Percentiles rank a stretch among this genome's conserved stretches.
Conservation (phyloP, 1,140 invertebrate genomes). For the Cyrtorhinus lividipennis region DNA sequence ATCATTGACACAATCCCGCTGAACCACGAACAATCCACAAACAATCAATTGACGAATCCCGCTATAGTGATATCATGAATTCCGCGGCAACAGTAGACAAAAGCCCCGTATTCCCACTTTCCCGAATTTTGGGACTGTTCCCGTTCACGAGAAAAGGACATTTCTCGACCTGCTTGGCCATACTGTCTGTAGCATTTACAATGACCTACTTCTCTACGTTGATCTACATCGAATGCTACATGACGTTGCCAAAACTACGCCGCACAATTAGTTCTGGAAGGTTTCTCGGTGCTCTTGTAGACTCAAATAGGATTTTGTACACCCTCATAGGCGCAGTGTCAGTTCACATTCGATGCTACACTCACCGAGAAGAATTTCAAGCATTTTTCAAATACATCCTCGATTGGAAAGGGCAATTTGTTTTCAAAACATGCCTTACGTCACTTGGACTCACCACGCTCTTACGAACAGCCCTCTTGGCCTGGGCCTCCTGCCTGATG, state of each 20-base stretch:
- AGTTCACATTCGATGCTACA: neutral
- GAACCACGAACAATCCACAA: too few species aligned
- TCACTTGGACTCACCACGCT: neutral
- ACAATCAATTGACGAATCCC: too few species aligned
- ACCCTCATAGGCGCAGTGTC: neutral
- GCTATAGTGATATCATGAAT: too few species aligned
- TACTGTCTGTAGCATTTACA: neutral
- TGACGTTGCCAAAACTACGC: neutral
- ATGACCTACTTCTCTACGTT: neutral
- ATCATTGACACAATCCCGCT: too few species aligned
- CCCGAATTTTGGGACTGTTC: neutral
- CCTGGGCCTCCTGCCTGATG: neutral
- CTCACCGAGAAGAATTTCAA: neutral
- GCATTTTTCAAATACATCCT: neutral
- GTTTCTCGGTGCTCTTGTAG: neutral
- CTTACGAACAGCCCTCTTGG: neutral
- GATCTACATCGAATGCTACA: neutral
- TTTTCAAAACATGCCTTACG: neutral
- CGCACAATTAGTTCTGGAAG: neutral
- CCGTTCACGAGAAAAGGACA: neutral
- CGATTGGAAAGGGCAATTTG: neutral
- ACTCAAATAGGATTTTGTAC: neutral
- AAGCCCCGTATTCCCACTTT: neutral
- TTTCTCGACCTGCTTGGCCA: neutral
- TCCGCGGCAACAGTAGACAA: neutral